phyloP scores from a whole-genome alignment of 2,113 vertebrate genomes.

The Toxostoma redivivum region DNA sequence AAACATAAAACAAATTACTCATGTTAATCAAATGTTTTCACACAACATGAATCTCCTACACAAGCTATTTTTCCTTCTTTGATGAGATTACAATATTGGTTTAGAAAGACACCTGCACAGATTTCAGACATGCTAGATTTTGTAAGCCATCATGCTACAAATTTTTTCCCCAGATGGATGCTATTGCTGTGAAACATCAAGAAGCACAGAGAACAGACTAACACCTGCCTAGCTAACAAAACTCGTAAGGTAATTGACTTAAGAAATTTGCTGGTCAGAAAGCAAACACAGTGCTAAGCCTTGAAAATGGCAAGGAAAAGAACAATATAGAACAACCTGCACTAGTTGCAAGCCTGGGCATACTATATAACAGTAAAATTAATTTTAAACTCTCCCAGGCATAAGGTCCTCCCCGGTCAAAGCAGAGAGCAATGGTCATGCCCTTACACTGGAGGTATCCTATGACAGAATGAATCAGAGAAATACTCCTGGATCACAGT shows the following conservation, averaged over 20 bases:
- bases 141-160: background rate
- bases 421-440: background rate
- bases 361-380: background rate
- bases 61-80: background rate
- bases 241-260: background rate
- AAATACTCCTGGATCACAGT: background rate
- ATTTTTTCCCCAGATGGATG: background rate
- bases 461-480: background rate
- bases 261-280: background rate
- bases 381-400: background rate
- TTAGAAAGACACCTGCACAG: background rate
- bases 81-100: background rate
- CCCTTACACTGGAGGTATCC: background rate
- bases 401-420: background rate
- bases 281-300: background rate
- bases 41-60: background rate
- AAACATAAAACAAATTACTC: background rate
- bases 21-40: background rate
- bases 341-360: background rate
- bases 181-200: background rate
- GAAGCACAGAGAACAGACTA: background rate
- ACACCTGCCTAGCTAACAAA: background rate
- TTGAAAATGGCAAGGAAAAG: background rate
- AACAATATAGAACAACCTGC: background rate
- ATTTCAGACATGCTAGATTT: background rate